Base-by-base conservation (phyloP, 2,888 invertebrate species). In the Empis stercorea region DNA sequence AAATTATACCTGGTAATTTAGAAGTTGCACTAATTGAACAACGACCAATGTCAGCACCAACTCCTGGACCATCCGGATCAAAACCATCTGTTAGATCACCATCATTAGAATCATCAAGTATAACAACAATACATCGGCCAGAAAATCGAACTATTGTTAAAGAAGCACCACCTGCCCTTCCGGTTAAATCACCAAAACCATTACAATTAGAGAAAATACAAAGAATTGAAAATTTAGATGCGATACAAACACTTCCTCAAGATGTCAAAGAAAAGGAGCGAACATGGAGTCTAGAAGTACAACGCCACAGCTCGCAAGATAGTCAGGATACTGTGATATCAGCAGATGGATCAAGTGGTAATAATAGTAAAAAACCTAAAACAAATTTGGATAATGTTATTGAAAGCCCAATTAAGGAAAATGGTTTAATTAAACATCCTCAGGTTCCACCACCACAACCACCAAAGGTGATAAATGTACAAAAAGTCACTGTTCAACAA, bases 171-270 rank as follows among this genome's bases (percentile, higher is more conserved):
- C 43, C 48, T 40, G 36, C 50, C 4, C 38, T 46, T 10, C 45
- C 52, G 16, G 23, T 47, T n/a, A 50, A 51, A 45, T 45, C 48
- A 3, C 36, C 51, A 9, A 56, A 55, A 23, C 54, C 52, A 44
- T 45, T 47, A 30, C 56, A 55, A 43, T 30, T 52, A 2, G 56
- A 57, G 30, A 58, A 58, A 45, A 13, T 56, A 3, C 59, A 61
- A 34, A 57, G 55, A 15, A 59, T 62, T 30, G 60, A 64, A 46
- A 66, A 68, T 14, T 71, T 78, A 10, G 76, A 78, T 54, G 77
- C 77, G 6, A 77, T 76, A 55, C 75, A 78, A 47, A 70, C 76
- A 41, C 71, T 78, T 55, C 76, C 77, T 3, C 53, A 59, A n/a
- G 59, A 59, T 37, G 61, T 61, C 16, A 57, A 56, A 14, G 57